Evolutionary conservation across 2,797 vertebrate species (phyloP).

Genomic region (Anguilla obscura): DNA sequence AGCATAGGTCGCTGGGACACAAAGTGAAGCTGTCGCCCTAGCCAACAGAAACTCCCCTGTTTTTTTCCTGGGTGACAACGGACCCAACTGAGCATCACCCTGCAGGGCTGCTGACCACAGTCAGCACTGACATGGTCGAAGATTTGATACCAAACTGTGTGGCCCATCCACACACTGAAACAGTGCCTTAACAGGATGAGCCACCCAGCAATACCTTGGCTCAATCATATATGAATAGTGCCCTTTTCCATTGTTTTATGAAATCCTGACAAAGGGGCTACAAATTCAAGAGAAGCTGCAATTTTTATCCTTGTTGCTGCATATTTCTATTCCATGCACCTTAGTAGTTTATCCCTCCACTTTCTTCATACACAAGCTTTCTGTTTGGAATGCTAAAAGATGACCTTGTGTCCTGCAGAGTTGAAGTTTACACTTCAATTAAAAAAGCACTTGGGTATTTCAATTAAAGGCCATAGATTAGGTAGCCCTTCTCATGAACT

Average conservation of each 20-base stretch:
- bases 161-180: background rate
- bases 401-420: slow-evolving; percentile 54
- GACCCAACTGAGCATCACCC: background rate
- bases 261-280: background rate
- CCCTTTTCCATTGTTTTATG: background rate
- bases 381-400: slow-evolving; percentile 53
- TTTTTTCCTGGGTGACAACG: background rate
- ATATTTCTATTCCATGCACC: background rate
- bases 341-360: background rate
- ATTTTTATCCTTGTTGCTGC: background rate
- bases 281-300: background rate
- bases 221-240: background rate
- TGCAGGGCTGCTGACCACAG: background rate
- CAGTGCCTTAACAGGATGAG: background rate
- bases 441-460: slow-evolving; percentile 56
- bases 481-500: slow-evolving; percentile 53
- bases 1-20: background rate
- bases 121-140: background rate
- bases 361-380: slow-evolving; percentile 49
- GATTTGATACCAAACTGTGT: background rate
- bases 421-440: slow-evolving; percentile 61
- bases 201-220: background rate
- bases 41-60: background rate
- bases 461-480: slow-evolving; percentile 59
- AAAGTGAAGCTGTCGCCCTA: background rate